A percentile compares a stretch with the other conserved stretches of the same genome.
Conservation (phyloP, 2,797 vertebrate genomes). For the Dipus sagitta region DNA sequence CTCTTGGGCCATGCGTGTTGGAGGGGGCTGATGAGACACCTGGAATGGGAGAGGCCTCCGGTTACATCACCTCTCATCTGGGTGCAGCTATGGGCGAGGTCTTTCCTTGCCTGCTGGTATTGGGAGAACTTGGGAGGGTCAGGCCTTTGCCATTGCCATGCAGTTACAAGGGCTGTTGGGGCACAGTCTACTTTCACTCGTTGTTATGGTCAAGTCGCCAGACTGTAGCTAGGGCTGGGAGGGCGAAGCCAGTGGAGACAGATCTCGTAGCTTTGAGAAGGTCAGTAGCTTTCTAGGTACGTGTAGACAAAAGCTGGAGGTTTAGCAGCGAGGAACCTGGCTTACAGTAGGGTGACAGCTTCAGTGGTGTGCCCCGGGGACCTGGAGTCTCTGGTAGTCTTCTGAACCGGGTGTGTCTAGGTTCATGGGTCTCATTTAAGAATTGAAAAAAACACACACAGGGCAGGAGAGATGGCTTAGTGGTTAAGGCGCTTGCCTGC, state of each 20-base stretch:
- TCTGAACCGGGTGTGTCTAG: too few species aligned
- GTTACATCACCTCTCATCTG: not conserved
- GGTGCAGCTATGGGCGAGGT: not conserved
- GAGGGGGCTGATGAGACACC: not conserved
- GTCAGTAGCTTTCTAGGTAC: not conserved
- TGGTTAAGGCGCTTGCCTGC: too few species aligned
- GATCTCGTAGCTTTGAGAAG: not conserved
- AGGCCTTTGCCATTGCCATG: not conserved
- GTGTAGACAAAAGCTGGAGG: not conserved
- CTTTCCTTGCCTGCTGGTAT: not conserved
- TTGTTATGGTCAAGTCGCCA: not conserved
- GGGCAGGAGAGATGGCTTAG: too few species aligned
- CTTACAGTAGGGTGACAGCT: not conserved
- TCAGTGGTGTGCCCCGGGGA: rapidly evolving
- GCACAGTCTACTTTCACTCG: not conserved
- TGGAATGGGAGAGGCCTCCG: not conserved
- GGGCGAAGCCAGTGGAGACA: not conserved
- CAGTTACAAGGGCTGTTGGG: not conserved
- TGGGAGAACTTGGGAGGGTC: not conserved
- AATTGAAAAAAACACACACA: too few species aligned
- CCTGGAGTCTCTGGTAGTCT: not conserved
- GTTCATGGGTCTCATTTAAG: too few species aligned
- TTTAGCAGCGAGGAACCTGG: not conserved
- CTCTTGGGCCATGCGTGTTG: not conserved
- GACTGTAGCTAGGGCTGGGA: not conserved